These are phyloP conservation scores for Tor tambroides DNA, from an alignment of 2,113 vertebrate species.

Conservation along the genomic window DNA sequence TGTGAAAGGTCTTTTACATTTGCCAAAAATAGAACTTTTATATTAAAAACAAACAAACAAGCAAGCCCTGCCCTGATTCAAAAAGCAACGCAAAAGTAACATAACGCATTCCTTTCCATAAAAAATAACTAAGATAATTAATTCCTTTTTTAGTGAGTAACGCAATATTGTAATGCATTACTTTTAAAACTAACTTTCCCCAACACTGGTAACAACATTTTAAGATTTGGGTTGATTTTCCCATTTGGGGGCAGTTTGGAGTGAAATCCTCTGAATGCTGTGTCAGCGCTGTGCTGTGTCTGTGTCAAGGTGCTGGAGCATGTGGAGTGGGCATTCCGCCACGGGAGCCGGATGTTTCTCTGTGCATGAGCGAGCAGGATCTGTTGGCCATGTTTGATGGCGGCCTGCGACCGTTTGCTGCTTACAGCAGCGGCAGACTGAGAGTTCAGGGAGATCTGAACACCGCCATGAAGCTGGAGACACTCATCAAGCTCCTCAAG, in stretches of 20 bases:
- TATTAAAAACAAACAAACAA: not conserved
- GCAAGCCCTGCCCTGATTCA: not conserved
- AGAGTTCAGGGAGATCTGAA: conserved; percentile 82
- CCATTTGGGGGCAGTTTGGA: too few species aligned
- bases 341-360: conserved; percentile 76
- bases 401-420: conserved; percentile 77
- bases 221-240: too few species aligned
- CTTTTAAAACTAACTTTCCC: not conserved
- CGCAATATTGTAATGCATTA: not conserved
- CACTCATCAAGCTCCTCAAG: conserved; percentile 79
- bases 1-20: too few species aligned
- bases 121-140: too few species aligned
- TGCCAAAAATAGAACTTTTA: too few species aligned
- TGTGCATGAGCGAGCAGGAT: conserved; percentile 82
- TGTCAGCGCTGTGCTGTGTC: too few species aligned
- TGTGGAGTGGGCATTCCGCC: conserved; percentile 73
- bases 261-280: too few species aligned
- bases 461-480: conserved; percentile 85
- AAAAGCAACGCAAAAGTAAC: not conserved
- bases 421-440: conserved; percentile 84
- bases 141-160: not conserved
- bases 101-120: not conserved
- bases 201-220: too few species aligned
- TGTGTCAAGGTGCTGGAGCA: conserved; percentile 75
- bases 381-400: conserved; percentile 82